Evolutionary conservation across 2,888 invertebrate species (phyloP).

Genomic region (Magallana nippona): DNA sequence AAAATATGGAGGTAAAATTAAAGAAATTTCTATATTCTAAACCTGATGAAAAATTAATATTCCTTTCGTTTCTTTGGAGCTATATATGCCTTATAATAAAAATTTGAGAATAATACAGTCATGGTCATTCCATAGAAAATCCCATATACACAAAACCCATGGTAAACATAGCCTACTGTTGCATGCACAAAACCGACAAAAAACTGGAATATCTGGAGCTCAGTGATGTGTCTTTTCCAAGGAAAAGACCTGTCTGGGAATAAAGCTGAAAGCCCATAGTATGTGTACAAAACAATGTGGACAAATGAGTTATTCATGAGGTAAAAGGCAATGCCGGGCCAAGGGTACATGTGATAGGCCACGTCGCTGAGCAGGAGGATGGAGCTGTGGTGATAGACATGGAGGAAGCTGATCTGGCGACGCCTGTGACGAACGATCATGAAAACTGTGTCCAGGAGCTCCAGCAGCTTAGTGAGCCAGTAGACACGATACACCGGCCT

Average conservation of each 20-base stretch:
- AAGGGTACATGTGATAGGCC: conserved; percentile 69
- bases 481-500: conserved; percentile 69
- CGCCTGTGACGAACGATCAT: conserved; percentile 77
- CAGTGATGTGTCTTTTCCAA: conserved; percentile 77
- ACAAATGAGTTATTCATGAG: conserved; percentile 75
- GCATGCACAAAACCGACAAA: conserved; percentile 71
- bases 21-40: too few species aligned
- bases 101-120: conserved; percentile 75
- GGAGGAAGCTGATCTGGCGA: conserved; percentile 77
- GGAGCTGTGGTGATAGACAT: conserved; percentile 78
- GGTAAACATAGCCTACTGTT: conserved; percentile 70
- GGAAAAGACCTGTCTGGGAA: conserved; percentile 66
- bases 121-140: conserved; percentile 76
- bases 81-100: conserved; percentile 75
- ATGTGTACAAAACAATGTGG: conserved; percentile 76
- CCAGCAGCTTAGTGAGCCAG: conserved; percentile 74
- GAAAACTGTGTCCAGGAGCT: conserved; percentile 78
- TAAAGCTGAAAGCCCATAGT: conserved; percentile 74
- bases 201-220: conserved; percentile 78
- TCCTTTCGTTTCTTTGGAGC: conserved; percentile 49
- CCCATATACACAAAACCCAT: conserved; percentile 77
- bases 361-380: conserved; percentile 77
- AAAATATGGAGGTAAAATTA: too few species aligned
- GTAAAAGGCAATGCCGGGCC: conserved; percentile 73
- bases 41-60: background rate